These are phyloP conservation scores for Bombyx huttoni DNA, from an alignment of 2,888 invertebrate genomes.

Conservation along the genomic window DNA sequence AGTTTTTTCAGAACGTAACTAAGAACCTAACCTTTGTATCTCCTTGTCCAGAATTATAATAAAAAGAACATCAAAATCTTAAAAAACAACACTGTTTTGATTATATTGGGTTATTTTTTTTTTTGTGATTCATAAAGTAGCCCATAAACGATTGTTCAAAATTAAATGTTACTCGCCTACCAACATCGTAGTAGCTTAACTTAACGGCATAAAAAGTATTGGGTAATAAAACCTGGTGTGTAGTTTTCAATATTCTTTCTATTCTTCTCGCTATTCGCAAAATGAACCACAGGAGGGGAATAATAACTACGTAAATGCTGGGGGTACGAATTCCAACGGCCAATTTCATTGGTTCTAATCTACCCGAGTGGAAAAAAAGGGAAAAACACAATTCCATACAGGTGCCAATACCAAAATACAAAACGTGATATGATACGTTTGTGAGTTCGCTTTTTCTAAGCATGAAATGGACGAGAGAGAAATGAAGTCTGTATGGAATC, in stretches of 20 bases:
- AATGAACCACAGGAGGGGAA: not conserved
- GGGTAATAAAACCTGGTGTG: not conserved
- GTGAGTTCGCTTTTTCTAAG: not conserved
- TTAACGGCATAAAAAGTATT: not conserved
- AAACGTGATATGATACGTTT: not conserved
- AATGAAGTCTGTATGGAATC: too few species aligned
- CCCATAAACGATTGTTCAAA: too few species aligned
- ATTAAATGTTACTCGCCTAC: too few species aligned
- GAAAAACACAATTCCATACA: not conserved
- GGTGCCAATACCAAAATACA: not conserved
- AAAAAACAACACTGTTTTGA: too few species aligned
- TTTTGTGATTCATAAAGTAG: too few species aligned
- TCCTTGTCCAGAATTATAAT: too few species aligned
- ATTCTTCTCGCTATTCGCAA: not conserved
- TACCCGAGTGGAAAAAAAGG: not conserved
- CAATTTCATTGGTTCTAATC: not conserved
- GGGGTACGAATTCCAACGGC: not conserved
- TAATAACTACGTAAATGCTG: not conserved
- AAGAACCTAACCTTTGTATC: too few species aligned
- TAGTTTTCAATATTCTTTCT: not conserved
- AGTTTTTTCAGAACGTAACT: too few species aligned
- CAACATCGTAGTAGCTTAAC: too few species aligned
- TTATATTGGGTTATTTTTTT: too few species aligned
- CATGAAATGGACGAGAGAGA: not conserved
- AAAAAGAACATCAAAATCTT: too few species aligned